These are phyloP conservation scores for Rotaria macrura DNA, from an alignment of 2,888 invertebrate genomes.

Conservation along the genomic window DNA sequence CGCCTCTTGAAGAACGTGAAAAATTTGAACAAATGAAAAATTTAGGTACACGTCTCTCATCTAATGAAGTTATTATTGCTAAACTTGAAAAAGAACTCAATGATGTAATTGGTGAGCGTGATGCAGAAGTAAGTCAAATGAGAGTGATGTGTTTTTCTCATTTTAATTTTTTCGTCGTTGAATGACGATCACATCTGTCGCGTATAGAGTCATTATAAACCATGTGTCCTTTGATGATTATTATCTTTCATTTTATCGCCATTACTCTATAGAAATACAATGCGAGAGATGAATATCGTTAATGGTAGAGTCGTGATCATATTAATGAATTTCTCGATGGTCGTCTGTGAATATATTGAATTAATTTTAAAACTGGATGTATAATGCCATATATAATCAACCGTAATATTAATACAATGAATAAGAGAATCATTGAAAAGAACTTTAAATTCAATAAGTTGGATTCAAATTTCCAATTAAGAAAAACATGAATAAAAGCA, in stretches of 20 bases:
- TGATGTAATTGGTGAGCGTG: not conserved
- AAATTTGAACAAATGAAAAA: not conserved
- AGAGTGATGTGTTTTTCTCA: not conserved
- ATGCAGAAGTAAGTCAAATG: not conserved
- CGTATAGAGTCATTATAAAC: not conserved
- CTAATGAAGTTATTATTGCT: constrained; percentile 2
- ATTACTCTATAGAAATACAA: not conserved
- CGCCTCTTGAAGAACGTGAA: constrained; percentile 20
- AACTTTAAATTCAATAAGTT: not conserved
- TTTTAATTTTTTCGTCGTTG: not conserved
- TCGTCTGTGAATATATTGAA: not conserved
- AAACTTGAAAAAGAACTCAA: constrained; percentile 15
- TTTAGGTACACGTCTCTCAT: not conserved
- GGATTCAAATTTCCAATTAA: not conserved
- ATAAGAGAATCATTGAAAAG: not conserved
- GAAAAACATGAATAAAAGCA: not conserved
- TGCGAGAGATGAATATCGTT: not conserved
- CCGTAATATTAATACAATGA: not conserved
- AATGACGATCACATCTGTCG: not conserved
- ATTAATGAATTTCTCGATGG: not conserved
- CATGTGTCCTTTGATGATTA: not conserved
- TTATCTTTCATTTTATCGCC: not conserved
- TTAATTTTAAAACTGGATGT: not conserved
- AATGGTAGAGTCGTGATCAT: not conserved
- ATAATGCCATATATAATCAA: not conserved